These are phyloP conservation scores for Nyctibius grandis DNA, from an alignment of 2,797 vertebrate species.

Conservation along the genomic window DNA sequence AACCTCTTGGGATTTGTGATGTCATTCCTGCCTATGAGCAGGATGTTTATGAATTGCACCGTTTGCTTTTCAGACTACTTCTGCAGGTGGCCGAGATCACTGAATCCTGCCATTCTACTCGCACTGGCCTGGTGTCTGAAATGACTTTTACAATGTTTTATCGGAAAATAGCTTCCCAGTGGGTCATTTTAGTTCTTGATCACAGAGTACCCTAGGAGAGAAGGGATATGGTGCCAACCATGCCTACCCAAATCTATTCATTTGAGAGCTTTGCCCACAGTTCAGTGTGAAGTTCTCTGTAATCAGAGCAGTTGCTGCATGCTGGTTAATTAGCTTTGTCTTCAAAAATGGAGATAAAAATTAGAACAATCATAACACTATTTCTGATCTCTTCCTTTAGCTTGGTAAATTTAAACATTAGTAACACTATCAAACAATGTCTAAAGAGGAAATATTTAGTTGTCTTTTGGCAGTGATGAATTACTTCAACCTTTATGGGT, in stretches of 20 bases:
- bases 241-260: not conserved
- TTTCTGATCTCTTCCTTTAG: not conserved
- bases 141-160: not conserved
- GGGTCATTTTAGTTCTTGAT: not conserved
- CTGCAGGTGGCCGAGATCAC: not conserved
- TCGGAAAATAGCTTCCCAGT: not conserved
- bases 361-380: not conserved
- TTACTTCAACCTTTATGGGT: not conserved
- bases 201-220: not conserved
- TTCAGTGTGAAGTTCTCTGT: not conserved
- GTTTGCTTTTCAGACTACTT: not conserved
- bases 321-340: not conserved
- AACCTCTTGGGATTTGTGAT: not conserved
- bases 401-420: conserved; percentile 7
- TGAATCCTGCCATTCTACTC: not conserved
- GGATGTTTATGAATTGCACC: not conserved
- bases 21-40: not conserved
- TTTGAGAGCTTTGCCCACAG: not conserved
- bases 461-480: conserved; percentile 28
- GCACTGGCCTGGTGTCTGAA: not conserved
- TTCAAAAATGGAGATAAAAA: not conserved
- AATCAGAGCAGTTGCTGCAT: not conserved
- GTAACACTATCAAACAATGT: not conserved
- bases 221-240: not conserved
- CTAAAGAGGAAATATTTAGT: conserved; percentile 27